These are phyloP conservation scores for Dromas ardeola DNA, from an alignment of 2,113 vertebrate species.

Conservation along the genomic window DNA sequence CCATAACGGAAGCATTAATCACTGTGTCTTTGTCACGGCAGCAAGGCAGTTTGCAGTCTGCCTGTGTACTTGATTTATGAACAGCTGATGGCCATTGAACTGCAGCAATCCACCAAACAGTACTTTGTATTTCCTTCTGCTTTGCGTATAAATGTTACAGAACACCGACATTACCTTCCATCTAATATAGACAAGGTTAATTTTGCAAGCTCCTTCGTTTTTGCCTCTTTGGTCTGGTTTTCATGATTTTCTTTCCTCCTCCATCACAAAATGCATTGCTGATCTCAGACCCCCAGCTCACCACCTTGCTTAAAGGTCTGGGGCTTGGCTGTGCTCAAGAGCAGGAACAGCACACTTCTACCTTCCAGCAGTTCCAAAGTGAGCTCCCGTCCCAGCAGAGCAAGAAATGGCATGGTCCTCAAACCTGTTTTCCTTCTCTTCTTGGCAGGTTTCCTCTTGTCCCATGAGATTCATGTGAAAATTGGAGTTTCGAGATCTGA, in stretches of 20 bases:
- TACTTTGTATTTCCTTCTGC: not conserved
- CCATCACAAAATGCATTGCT: not conserved
- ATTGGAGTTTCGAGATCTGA: not conserved
- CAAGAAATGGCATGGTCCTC: not conserved
- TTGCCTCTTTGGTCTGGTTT: not conserved
- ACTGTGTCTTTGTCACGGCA: conserved; percentile 38
- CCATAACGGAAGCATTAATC: conserved; percentile 37
- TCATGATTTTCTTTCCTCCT: not conserved
- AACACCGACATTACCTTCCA: not conserved
- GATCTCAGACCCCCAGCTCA: not conserved
- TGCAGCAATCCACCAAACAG: conserved; percentile 9
- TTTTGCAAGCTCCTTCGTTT: not conserved
- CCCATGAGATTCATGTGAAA: not conserved
- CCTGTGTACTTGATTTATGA: conserved; percentile 45
- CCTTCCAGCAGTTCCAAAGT: not conserved
- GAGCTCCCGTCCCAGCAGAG: not conserved
- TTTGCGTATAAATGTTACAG: not conserved
- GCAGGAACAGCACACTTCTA: not conserved
- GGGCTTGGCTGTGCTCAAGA: not conserved
- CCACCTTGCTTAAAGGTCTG: not conserved
- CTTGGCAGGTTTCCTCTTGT: not conserved
- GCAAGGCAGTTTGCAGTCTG: conserved; percentile 34
- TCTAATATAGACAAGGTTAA: not conserved
- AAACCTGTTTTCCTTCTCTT: not conserved
- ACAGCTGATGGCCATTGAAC: conserved; percentile 48